These are phyloP conservation scores for Trichogramma dendrolimi DNA, from an alignment of 2,888 invertebrate species.

Conservation along the genomic window DNA sequence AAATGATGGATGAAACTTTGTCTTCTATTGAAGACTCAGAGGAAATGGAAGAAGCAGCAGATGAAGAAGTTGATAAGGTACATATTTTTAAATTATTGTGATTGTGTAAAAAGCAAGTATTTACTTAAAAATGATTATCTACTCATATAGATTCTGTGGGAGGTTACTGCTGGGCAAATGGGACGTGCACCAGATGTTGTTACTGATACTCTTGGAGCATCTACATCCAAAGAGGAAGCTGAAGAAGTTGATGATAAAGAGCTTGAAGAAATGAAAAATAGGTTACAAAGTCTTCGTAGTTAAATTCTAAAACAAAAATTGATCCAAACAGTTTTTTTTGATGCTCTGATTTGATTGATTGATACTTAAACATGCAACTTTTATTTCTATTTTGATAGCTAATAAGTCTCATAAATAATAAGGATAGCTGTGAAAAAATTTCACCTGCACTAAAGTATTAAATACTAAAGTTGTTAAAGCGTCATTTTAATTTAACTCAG, in stretches of 20 bases:
- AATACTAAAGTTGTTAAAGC: neutral
- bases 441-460: conserved; percentile 15
- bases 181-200: conserved; percentile 86
- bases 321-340: too few species aligned
- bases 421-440: conserved; percentile 8
- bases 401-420: neutral
- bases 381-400: conserved; percentile 11
- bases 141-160: conserved; percentile 68
- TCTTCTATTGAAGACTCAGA: conserved; percentile 88
- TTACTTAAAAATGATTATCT: neutral
- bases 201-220: conserved; percentile 60
- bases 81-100: neutral
- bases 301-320: conserved; percentile 50
- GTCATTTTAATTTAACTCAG: too few species aligned
- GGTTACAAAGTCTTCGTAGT: conserved; percentile 83
- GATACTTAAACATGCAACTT: conserved; percentile 11
- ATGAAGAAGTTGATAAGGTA: conserved; percentile 88
- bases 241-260: conserved; percentile 70
- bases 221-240: conserved; percentile 61
- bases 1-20: conserved; percentile 98
- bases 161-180: conserved; percentile 84
- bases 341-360: neutral
- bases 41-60: conserved; percentile 94
- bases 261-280: conserved; percentile 85
- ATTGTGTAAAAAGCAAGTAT: neutral